Conservation (phyloP, 2,888 invertebrate species). For the Platerodrilus igneus region DNA sequence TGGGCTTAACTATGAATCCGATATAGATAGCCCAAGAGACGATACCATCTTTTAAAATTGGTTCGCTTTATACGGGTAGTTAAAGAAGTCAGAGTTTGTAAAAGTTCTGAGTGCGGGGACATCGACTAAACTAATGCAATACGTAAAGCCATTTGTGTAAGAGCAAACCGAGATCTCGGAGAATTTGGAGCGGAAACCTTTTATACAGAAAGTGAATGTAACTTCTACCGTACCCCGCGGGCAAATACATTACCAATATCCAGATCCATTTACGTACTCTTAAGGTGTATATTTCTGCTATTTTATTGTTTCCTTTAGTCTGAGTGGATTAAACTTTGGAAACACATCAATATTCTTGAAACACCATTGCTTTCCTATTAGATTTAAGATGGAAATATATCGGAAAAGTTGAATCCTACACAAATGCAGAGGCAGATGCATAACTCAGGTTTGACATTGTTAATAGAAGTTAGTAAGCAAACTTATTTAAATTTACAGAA, state of each 20-base stretch:
- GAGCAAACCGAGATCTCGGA: constrained; percentile 30
- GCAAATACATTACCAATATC: constrained; percentile 20
- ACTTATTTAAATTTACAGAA: no score
- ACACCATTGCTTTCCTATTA: no score
- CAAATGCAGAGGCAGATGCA: no score
- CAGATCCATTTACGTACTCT: constrained; percentile 22
- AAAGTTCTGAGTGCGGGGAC: constrained; percentile 25
- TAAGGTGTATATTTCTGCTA: constrained; percentile 21
- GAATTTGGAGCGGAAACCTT: constrained; percentile 36
- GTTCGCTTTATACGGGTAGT: constrained; percentile 26
- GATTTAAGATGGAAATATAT: no score
- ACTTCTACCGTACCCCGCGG: constrained; percentile 19
- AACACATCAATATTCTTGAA: no score
- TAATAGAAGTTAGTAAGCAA: no score
- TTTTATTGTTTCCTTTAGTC: constrained; percentile 10
- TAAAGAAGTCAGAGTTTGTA: constrained; percentile 27
- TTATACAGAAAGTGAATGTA: constrained; percentile 34
- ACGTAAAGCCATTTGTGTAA: constrained; percentile 31
- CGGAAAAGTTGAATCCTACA: no score
- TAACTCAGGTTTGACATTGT: no score
- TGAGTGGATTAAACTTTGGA: no score
- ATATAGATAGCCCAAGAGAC: no score
- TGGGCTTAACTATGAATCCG: no score
- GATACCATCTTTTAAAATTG: constrained; percentile 16
- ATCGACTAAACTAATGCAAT: constrained; percentile 30